Evolutionary conservation across 2,888 invertebrate genomes (phyloP), one percentile per base, ranked within the genome.

Genomic region (Cepaea hortensis): DNA sequence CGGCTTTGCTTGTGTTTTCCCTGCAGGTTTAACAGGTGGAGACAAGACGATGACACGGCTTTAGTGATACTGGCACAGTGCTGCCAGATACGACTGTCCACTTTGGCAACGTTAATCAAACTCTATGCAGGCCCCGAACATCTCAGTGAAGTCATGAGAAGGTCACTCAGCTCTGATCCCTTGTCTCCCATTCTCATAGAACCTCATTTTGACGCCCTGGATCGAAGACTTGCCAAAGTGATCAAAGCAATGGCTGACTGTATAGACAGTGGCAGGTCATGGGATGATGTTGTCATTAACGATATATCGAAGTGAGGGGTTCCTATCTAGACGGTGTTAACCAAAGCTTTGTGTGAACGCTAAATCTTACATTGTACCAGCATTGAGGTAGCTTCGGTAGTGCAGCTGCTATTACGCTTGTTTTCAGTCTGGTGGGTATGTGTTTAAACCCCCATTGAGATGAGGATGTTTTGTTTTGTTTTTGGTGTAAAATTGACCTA

Each of bases 41-140:
- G 62, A 1, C 72, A 83, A 20, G 85, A 87, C 73, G 55, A 35
- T 18, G 35, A 83, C 6, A 83, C 87, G 6, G 99, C 99, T 92
- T 95, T 99, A 89, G 98, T 98, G 13, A 99, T 99, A 0, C 95
- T 99, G 83, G 95, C 97, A 90, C 99, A 99, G 95, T 99, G 99
- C 95, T 99, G 99, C 94, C 95, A 97, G 91, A 96, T 99, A 85
- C 95, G 99, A 81, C 97, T 97, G 92, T 96, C 97, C 48, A 99
- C 99, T 0, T 96, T 99, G 70, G 95, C 96, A 85, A 96, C 96
- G 11, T 95, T 99, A 88, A 95, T 98, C 86, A 91, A 93, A n/a
- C 94, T 95, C 79, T 94, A 95, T 90, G 89, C 90, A 72, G 94
- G 95, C 61, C 94, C 95, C 68, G 91, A 92, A 55, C 91, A 92